These are phyloP conservation scores for Epinephelus moara DNA, from an alignment of 2,113 vertebrate genomes.

Conservation along the genomic window DNA sequence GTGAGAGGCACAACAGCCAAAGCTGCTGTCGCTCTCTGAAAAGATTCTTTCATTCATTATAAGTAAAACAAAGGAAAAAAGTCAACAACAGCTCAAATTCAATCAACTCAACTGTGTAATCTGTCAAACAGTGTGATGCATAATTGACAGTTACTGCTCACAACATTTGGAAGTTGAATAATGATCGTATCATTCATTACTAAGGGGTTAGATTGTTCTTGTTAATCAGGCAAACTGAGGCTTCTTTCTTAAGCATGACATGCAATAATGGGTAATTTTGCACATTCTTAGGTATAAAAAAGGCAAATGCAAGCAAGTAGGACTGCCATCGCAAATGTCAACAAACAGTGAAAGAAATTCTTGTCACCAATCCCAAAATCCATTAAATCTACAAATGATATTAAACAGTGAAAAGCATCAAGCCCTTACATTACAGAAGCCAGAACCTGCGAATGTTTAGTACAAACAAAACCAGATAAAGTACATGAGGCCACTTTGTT, in stretches of 20 bases:
- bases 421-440: not conserved
- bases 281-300: not conserved
- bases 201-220: not conserved
- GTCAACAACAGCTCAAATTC: not conserved
- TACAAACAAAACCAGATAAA: not conserved
- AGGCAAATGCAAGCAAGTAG: not conserved
- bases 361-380: not conserved
- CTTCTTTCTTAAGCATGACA: not conserved
- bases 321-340: too few species aligned
- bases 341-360: not conserved
- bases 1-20: conserved; percentile 28
- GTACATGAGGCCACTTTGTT: not conserved
- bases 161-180: not conserved
- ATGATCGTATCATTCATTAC: too few species aligned
- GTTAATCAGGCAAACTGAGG: not conserved
- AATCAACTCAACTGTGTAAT: not conserved
- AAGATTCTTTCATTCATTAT: conserved; percentile 12
- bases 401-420: not conserved
- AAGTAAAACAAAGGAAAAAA: not conserved
- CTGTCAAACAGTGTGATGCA: not conserved
- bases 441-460: not conserved
- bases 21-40: not conserved
- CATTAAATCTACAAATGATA: not conserved
- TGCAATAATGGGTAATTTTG: not conserved
- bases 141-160: not conserved